Evolutionary conservation across 2,113 vertebrate species (phyloP).

Genomic region (Rhinolophus ferrumequinum): DNA sequence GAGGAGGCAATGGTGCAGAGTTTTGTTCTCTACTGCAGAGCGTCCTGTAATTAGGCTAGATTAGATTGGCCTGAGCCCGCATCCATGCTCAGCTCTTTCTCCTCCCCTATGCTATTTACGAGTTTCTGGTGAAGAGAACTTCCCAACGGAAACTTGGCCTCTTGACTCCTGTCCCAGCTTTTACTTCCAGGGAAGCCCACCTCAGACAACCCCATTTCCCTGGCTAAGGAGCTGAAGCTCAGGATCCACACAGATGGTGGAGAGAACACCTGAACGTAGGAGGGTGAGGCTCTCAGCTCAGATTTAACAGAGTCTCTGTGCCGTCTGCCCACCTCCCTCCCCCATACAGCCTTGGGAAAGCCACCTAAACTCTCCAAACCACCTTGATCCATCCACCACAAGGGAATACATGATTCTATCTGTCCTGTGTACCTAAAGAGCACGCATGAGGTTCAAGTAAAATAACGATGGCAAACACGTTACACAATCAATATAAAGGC

Average conservation of each 20-base stretch:
- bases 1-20: neutral
- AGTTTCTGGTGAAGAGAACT: neutral
- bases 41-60: neutral
- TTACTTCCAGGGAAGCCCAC: neutral
- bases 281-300: neutral
- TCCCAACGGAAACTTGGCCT: no score
- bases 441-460: neutral
- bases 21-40: neutral
- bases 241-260: rapidly evolving
- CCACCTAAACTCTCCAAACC: neutral
- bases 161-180: neutral
- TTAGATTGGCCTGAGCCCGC: rapidly evolving
- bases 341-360: neutral
- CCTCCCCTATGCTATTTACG: neutral
- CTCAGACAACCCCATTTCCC: neutral
- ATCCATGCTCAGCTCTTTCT: neutral
- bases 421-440: neutral
- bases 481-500: neutral
- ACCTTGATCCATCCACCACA: neutral
- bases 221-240: neutral
- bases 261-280: neutral
- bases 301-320: neutral
- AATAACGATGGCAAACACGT: neutral
- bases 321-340: no score
- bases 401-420: neutral